phyloP scores from a whole-genome alignment of 2,113 vertebrate species.

The Ardeotis arabs region DNA sequence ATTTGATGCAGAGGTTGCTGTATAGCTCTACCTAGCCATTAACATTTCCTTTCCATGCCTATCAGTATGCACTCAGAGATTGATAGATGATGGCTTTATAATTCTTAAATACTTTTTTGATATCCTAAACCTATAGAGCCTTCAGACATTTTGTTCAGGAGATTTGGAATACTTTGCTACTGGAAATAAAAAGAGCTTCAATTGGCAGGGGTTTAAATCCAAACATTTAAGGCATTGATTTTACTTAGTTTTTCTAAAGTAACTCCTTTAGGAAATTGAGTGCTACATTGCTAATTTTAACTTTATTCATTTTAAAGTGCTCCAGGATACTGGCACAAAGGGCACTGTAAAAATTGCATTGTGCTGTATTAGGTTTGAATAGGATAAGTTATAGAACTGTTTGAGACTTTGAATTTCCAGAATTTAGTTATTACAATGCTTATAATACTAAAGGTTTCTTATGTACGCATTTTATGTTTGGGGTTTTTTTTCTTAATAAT shows the following conservation, averaged over 20 bases:
- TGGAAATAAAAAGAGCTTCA: slow-evolving; percentile 48
- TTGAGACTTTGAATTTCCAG: slow-evolving; percentile 52
- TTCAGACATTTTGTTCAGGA: slow-evolving; percentile 62
- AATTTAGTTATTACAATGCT: slow-evolving; percentile 49
- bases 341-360: slow-evolving; percentile 36
- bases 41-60: slow-evolving; percentile 43
- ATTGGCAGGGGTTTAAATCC: slow-evolving; percentile 38
- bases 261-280: slow-evolving; percentile 67
- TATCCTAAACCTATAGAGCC: slow-evolving; percentile 52
- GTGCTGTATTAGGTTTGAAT: slow-evolving; percentile 46
- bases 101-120: slow-evolving; percentile 64
- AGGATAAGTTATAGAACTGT: slow-evolving; percentile 35
- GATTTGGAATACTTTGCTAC: slow-evolving; percentile 30
- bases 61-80: slow-evolving; percentile 37
- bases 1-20: background rate
- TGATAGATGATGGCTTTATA: slow-evolving; percentile 55
- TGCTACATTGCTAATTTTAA: slow-evolving; percentile 67
- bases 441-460: slow-evolving; percentile 36
- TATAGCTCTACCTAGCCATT: background rate
- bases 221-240: slow-evolving; percentile 67
- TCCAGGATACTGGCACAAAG: slow-evolving; percentile 64
- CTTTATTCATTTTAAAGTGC: slow-evolving; percentile 60
- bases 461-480: slow-evolving; percentile 31
- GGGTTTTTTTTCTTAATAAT: background rate
- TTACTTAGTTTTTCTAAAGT: slow-evolving; percentile 65